phyloP scores from a whole-genome alignment of 2,888 invertebrate species.

The Aporophyla nigra region DNA sequence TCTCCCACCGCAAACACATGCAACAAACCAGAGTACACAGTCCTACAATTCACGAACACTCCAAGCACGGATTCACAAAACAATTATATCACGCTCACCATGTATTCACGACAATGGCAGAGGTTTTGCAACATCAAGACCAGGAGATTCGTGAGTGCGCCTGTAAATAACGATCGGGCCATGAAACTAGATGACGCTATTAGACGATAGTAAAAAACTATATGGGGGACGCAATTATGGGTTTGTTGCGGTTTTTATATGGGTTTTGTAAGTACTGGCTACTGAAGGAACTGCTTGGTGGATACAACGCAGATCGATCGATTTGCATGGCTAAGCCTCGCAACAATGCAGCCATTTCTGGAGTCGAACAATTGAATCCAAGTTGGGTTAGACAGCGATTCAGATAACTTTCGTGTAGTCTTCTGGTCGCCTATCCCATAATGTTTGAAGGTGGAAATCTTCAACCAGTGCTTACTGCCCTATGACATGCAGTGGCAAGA shows the following conservation, averaged over 20 bases:
- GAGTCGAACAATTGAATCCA: too few relatives aligned
- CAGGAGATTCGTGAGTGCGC: slow-evolving; percentile 74
- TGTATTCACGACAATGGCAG: slow-evolving; percentile 80
- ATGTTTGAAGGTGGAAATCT: too few relatives aligned
- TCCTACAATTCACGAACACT: slow-evolving; percentile 51
- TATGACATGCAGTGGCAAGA: too few relatives aligned
- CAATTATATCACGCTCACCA: slow-evolving; percentile 72
- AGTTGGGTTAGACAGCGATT: too few relatives aligned
- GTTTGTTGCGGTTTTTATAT: slow-evolving; percentile 34
- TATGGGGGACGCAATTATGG: slow-evolving; percentile 26
- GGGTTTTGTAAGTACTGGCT: slow-evolving; percentile 10
- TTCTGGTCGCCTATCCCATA: too few relatives aligned
- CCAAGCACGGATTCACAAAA: slow-evolving; percentile 65
- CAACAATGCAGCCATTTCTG: too few relatives aligned
- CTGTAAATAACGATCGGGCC: slow-evolving; percentile 69
- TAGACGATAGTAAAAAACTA: slow-evolving; percentile 37
- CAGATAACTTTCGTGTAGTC: too few relatives aligned
- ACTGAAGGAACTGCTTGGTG: slow-evolving; percentile 10
- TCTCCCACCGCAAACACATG: slow-evolving; percentile 28
- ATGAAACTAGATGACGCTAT: slow-evolving; percentile 58
- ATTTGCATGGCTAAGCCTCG: background rate
- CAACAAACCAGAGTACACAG: slow-evolving; percentile 28
- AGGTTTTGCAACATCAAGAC: slow-evolving; percentile 77
- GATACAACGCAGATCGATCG: background rate
- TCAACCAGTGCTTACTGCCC: too few relatives aligned